phyloP scores from a whole-genome alignment of 2,113 vertebrate genomes.

The Ceyx margarethae region DNA sequence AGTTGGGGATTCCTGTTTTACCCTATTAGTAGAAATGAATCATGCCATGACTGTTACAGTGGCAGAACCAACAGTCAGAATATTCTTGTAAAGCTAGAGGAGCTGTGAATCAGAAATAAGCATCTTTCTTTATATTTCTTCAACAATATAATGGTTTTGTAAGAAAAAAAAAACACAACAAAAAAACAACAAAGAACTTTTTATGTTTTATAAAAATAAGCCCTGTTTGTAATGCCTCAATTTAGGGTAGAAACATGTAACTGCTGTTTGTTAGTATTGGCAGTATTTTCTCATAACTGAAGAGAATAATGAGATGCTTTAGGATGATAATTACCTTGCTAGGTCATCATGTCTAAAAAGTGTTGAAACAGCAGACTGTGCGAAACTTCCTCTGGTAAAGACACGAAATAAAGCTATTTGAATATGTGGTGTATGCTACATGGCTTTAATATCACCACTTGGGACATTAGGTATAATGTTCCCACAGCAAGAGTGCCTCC shows the following conservation, averaged over 20 bases:
- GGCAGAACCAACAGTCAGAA: not conserved
- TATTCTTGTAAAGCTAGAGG: not conserved
- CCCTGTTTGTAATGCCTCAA: not conserved
- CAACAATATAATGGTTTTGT: not conserved
- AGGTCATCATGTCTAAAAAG: not conserved
- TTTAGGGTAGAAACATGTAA: not conserved
- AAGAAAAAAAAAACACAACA: not conserved
- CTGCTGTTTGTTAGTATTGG: not conserved
- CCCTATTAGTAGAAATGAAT: not conserved
- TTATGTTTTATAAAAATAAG: not conserved
- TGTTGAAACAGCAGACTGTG: not conserved
- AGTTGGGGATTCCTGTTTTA: not conserved
- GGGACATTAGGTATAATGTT: not conserved
- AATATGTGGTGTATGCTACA: not conserved
- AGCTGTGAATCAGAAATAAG: not conserved
- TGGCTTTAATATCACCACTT: not conserved
- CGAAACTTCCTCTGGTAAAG: not conserved
- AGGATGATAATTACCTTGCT: conserved; percentile 29
- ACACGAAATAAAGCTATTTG: not conserved
- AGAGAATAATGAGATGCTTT: conserved; percentile 42
- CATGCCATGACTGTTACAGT: not conserved
- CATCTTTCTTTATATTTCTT: not conserved
- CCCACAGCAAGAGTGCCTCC: not conserved
- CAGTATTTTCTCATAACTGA: not conserved
- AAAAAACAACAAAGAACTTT: not conserved